Evolutionary conservation across 2,888 invertebrate genomes (phyloP), one percentile per base, ranked within the genome.

Genomic region (Camponotus fellah): DNA sequence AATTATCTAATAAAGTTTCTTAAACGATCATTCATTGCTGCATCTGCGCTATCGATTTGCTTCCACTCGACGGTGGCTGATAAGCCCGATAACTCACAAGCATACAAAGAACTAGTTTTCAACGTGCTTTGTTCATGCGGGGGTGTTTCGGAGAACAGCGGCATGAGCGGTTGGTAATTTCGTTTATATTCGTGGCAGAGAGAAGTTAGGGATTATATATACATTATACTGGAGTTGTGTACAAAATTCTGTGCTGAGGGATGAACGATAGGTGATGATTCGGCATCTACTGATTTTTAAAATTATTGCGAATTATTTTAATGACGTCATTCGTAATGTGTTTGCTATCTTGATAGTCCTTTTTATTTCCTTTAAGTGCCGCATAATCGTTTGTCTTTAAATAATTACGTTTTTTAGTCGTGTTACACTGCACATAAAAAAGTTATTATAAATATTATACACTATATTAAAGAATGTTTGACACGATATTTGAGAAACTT

Each of bases 101-200:
- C 88, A 89, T 90, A 91, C 88, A 88, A 89, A 91, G 91, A 91
- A 88, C 91, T 90, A 86, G 89, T 91, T 90, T 89, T 86, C 87
- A 85, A 90, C 89, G 82, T 84, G 90, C 82, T n/a, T 34, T 8
- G 49, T 34, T 26, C 26, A 10, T 21, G n/a, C n/a, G 46, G 17
- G n/a, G 6, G 49, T 8, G 53, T 26, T 37, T 8, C 46, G 40
- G 88, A 89, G 92, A 92, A 91, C 90, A 83, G 88, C 91, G 87
- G 85, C 56, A 49, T 60, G 82, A 77, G 46, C 68, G 66, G 60
- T 49, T 65, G 62, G 65, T 85, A 85, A 87, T 65, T 58, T 80
- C 58, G 79, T 46, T 74, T 79, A 79, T 79, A 80, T 10, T 53
- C 69, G 46, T 66, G 71, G 43, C 43, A 21, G 66, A 68, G 79